Evolutionary conservation across 2,113 vertebrate species (phyloP).

Genomic region (Grus americana): DNA sequence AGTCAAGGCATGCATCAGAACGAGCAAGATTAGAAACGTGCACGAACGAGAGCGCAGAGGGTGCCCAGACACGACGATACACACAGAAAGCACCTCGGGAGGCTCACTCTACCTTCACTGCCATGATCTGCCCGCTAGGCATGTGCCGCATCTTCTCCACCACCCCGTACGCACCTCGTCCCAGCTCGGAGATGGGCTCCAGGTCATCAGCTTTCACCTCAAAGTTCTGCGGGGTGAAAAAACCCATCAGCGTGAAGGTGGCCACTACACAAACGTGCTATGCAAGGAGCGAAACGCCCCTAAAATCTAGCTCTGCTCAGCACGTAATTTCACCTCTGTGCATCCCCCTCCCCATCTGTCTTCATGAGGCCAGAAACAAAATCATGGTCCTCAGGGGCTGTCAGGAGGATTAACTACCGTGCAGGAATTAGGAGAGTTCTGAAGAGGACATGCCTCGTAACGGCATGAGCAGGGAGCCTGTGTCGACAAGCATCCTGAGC

Average conservation of each 20-base stretch:
- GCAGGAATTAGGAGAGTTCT: not conserved
- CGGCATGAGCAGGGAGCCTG: too few relatives aligned
- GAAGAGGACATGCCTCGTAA: accelerated
- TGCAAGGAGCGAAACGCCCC: accelerated
- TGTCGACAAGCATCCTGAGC: not conserved
- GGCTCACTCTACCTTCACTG: constrained; percentile 88
- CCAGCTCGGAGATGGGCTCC: constrained; percentile 92
- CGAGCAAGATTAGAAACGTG: accelerated
- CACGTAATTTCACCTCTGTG: not conserved
- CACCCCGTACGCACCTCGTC: constrained; percentile 95
- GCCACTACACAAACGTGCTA: accelerated
- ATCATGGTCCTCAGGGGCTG: not conserved
- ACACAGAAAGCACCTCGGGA: not conserved
- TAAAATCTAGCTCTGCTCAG: not conserved
- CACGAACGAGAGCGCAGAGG: not conserved
- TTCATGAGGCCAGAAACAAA: too few relatives aligned
- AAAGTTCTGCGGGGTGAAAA: constrained; percentile 84
- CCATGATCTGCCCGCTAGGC: constrained; percentile 96
- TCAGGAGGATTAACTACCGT: not conserved
- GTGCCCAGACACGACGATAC: not conserved
- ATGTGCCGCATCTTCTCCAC: constrained; percentile 98
- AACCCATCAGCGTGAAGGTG: not conserved
- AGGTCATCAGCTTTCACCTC: constrained; percentile 98
- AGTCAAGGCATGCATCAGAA: not conserved
- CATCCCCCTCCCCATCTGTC: not conserved